phyloP scores from a whole-genome alignment of 2,888 invertebrate species.

The Poecilus cupreus region DNA sequence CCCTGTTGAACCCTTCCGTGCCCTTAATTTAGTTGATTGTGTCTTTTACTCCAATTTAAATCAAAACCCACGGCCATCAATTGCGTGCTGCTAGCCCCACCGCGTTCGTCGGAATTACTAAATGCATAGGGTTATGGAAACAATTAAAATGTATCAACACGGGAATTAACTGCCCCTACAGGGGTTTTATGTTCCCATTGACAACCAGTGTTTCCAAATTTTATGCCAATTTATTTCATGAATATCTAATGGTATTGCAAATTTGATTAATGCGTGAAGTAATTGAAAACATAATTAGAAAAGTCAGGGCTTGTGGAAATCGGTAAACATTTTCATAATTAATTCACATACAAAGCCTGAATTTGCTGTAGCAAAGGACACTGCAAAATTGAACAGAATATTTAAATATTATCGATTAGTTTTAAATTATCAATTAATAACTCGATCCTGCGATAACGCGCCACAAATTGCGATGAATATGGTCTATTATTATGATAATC shows the following conservation, averaged over 20 bases:
- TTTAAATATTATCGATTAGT: constrained; percentile 5
- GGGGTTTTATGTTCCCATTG: constrained; percentile 12
- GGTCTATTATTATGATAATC: neutral
- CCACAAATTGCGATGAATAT: neutral
- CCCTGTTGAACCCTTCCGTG: neutral
- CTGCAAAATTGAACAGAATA: neutral
- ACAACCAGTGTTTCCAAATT: neutral
- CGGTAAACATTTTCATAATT: constrained; percentile 11
- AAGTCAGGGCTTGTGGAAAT: neutral
- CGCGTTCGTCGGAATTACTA: neutral
- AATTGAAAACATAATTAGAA: constrained; percentile 39
- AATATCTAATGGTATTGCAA: constrained; percentile 23
- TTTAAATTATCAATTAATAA: constrained; percentile 7
- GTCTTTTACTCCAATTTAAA: constrained; percentile 27
- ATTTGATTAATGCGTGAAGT: constrained; percentile 35
- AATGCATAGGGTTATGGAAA: constrained; percentile 11
- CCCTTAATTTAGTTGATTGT: constrained; percentile 29
- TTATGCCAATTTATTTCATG: constrained; percentile 42
- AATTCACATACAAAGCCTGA: neutral
- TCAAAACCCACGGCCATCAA: constrained; percentile 22
- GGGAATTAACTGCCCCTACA: constrained; percentile 17
- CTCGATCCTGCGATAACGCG: neutral
- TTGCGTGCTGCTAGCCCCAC: neutral
- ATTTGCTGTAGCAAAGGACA: neutral
- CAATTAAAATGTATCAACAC: constrained; percentile 40